Evolutionary conservation across 37 sponge, comb jelly and placozoan genomes (phyloP).

Genomic region (Chondrosia reniformis): DNA sequence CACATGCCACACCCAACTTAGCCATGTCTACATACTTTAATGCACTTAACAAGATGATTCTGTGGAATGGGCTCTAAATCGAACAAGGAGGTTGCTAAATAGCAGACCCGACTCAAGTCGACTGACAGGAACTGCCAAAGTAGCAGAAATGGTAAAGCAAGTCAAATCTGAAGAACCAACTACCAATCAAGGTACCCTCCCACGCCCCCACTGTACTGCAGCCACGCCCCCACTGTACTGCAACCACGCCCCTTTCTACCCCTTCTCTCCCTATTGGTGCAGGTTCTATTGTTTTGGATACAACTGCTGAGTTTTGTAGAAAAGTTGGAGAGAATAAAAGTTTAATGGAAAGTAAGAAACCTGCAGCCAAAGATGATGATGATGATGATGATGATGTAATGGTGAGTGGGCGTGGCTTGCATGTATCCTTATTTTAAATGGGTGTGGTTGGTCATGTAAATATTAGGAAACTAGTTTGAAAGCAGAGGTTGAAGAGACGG

Average conservation of each 20-base stretch:
- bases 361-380: too few relatives aligned
- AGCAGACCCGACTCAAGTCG: not conserved
- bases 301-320: conserved; percentile 70
- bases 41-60: conserved; percentile 8
- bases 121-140: conserved; percentile 40
- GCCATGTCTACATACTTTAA: not conserved
- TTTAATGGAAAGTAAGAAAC: not conserved
- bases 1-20: conserved; percentile 5
- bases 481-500: not conserved
- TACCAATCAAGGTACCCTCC: too few relatives aligned
- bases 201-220: too few relatives aligned
- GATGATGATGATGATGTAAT: too few relatives aligned
- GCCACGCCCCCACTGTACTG: too few relatives aligned
- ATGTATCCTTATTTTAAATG: too few relatives aligned
- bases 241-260: not conserved
- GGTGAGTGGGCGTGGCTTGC: too few relatives aligned
- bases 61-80: conserved; percentile 37
- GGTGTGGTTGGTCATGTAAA: too few relatives aligned
- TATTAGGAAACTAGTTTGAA: not conserved
- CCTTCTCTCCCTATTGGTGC: not conserved
- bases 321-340: conserved; percentile 65
- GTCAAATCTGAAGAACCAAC: too few relatives aligned
- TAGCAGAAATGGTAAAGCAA: conserved; percentile 43
- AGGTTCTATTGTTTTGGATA: conserved; percentile 70
- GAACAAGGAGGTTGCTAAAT: conserved; percentile 51